These are phyloP conservation scores for Amazona guildingii DNA, from an alignment of 2,113 vertebrate species.

Conservation along the genomic window DNA sequence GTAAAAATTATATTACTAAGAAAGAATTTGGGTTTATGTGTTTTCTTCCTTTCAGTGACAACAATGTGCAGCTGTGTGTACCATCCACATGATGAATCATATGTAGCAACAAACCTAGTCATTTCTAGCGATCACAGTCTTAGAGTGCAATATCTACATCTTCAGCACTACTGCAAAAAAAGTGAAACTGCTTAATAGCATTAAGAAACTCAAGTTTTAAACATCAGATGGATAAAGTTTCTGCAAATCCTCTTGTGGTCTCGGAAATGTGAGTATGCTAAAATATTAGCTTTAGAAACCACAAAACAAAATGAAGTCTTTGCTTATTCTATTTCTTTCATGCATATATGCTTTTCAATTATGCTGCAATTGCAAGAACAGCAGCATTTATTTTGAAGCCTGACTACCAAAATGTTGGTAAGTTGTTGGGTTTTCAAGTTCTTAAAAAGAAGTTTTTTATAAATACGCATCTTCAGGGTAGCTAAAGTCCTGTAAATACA, in stretches of 20 bases:
- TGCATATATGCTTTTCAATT: not conserved
- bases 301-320: not conserved
- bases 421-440: not conserved
- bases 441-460: not conserved
- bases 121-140: not conserved
- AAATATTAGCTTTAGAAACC: not conserved
- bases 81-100: not conserved
- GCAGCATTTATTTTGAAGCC: not conserved
- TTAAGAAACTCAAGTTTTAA: not conserved
- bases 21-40: not conserved
- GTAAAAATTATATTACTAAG: not conserved
- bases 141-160: not conserved
- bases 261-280: not conserved
- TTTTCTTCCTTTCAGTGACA: not conserved
- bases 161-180: not conserved
- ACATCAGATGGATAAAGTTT: not conserved
- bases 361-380: not conserved
- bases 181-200: not conserved
- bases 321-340: not conserved
- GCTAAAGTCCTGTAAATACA: not conserved
- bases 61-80: not conserved
- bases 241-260: not conserved
- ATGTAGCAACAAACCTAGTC: not conserved
- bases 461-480: not conserved
- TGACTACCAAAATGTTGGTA: not conserved